Conservation (phyloP, 2,113 vertebrate genomes). For the Neoarius graeffei region DNA sequence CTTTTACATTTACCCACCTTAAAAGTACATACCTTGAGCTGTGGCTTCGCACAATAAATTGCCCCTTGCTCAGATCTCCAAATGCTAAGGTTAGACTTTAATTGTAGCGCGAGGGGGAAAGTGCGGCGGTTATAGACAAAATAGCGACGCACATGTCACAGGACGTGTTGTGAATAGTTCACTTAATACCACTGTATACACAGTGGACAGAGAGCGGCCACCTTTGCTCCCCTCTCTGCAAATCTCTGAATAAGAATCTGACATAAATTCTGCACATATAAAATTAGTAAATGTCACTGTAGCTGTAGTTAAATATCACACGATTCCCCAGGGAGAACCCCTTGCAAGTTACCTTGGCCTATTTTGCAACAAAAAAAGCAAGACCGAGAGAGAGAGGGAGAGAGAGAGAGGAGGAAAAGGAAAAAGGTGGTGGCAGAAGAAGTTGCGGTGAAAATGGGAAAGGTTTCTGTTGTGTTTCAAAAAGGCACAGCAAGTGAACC, state of each 20-base stretch:
- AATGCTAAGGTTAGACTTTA: constrained; percentile 78
- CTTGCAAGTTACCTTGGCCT: constrained; percentile 62
- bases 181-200: constrained; percentile 82
- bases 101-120: constrained; percentile 73
- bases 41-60: constrained; percentile 71
- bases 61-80: constrained; percentile 64
- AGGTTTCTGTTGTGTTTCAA: constrained; percentile 39
- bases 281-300: constrained; percentile 87
- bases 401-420: background rate
- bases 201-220: constrained; percentile 75
- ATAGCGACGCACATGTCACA: constrained; percentile 73
- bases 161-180: constrained; percentile 82
- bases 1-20: constrained; percentile 50
- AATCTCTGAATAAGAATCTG: constrained; percentile 80
- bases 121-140: constrained; percentile 72
- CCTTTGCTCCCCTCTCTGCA: constrained; percentile 76
- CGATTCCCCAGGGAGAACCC: constrained; percentile 65
- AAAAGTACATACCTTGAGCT: constrained; percentile 57
- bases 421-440: constrained; percentile 36
- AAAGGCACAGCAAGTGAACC: constrained; percentile 14
- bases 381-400: constrained; percentile 10
- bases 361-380: constrained; percentile 54
- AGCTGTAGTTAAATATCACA: constrained; percentile 86
- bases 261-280: constrained; percentile 85
- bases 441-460: constrained; percentile 28